Evolutionary conservation across 1,140 invertebrate species (phyloP).

Genomic region (Harpegnathos saltator): DNA sequence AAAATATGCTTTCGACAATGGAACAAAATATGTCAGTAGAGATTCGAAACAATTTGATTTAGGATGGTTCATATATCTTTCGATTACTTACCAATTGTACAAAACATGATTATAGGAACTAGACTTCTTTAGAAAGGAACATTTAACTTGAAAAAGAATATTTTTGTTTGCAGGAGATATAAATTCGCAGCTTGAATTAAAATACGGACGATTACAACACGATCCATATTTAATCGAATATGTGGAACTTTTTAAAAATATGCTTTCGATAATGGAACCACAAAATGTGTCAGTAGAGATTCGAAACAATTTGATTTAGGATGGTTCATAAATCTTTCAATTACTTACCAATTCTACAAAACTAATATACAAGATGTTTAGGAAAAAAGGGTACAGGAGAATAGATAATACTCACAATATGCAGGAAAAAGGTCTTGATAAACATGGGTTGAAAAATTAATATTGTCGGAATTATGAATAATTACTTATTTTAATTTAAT

Average conservation of each 20-base stretch:
- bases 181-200: constrained; percentile 70
- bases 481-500: too few relatives aligned
- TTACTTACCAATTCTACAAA: too few relatives aligned
- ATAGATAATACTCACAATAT: too few relatives aligned
- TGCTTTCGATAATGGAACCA: constrained; percentile 71
- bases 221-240: constrained; percentile 75
- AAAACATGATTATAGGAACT: constrained; percentile 13
- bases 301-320: not conserved
- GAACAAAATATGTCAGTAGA: constrained; percentile 63
- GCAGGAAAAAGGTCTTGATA: too few relatives aligned
- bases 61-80: too few relatives aligned
- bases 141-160: constrained; percentile 56
- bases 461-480: too few relatives aligned
- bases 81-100: too few relatives aligned
- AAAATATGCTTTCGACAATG: constrained; percentile 70
- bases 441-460: too few relatives aligned
- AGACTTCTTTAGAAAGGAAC: constrained; percentile 19
- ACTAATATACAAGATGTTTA: too few relatives aligned
- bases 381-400: too few relatives aligned
- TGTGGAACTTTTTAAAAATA: constrained; percentile 72
- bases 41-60: not conserved
- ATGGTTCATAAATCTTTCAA: too few relatives aligned
- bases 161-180: constrained; percentile 64
- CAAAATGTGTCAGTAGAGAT: constrained; percentile 39
- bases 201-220: constrained; percentile 73